Conservation (phyloP, 2,113 vertebrate genomes). For the Apteryx mantelli region DNA sequence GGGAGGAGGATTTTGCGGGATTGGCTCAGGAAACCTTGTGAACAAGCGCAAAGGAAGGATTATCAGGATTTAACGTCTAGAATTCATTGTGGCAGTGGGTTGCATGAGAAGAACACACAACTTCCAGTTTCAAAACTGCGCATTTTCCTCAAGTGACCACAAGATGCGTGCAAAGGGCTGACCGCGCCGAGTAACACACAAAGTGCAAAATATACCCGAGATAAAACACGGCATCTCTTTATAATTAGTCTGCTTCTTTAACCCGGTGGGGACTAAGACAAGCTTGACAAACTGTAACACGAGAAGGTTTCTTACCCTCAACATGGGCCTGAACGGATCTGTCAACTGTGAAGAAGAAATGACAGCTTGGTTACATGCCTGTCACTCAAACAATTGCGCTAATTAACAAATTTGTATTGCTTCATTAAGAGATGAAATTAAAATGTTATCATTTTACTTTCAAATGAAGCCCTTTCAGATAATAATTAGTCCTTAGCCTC, state of each 20-base stretch:
- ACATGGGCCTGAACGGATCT: slow-evolving; percentile 97
- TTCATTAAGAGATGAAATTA: slow-evolving; percentile 86
- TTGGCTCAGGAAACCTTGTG: not conserved
- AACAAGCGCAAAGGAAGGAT: fast-evolving
- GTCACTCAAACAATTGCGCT: slow-evolving; percentile 86
- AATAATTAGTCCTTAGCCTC: slow-evolving; percentile 82
- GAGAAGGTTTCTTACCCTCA: slow-evolving; percentile 91
- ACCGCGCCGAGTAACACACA: not conserved
- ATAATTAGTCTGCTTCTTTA: slow-evolving; percentile 55
- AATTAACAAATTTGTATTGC: slow-evolving; percentile 85
- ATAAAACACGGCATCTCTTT: not conserved
- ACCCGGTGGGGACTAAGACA: slow-evolving; percentile 37
- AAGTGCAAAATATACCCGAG: slow-evolving; percentile 12
- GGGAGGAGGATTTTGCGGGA: not conserved
- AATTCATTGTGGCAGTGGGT: not conserved
- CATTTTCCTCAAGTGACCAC: not conserved
- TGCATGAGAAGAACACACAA: not conserved
- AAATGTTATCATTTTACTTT: slow-evolving; percentile 88
- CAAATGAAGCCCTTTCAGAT: slow-evolving; percentile 83
- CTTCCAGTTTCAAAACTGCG: not conserved
- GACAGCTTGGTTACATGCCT: slow-evolving; percentile 85
- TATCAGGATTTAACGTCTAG: not conserved
- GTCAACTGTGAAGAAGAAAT: slow-evolving; percentile 90
- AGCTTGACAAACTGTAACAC: slow-evolving; percentile 61
- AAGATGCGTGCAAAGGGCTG: not conserved